Conservation (phyloP, 2,113 vertebrate genomes). For the Podarcis cretensis region DNA sequence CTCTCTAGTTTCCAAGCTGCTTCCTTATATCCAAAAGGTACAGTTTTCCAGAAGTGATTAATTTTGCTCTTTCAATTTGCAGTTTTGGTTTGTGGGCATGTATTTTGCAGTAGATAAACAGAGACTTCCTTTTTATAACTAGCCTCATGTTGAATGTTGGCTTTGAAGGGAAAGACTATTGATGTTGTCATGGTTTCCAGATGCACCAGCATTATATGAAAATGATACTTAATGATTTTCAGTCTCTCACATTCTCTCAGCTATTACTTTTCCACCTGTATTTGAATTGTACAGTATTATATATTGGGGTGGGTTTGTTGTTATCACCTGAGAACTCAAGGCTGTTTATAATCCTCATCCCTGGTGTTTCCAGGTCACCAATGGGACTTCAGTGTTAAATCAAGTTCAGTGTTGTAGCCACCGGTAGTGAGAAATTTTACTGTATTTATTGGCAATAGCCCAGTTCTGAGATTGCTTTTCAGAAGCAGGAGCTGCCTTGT, state of each 20-base stretch:
- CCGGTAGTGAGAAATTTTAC: not conserved
- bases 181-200: not conserved
- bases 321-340: not conserved
- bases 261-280: not conserved
- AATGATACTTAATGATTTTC: not conserved
- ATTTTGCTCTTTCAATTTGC: fast-evolving
- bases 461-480: not conserved
- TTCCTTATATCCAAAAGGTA: conserved; percentile 95
- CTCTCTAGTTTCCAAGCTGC: conserved; percentile 84
- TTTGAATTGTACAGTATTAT: not conserved
- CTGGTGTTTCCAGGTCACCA: not conserved
- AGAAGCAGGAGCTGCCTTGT: not conserved
- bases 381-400: not conserved
- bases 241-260: not conserved
- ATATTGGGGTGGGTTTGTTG: not conserved
- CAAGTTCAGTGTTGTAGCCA: not conserved
- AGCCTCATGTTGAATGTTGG: not conserved
- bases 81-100: not conserved
- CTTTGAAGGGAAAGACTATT: too few species aligned
- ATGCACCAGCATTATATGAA: not conserved
- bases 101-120: not conserved
- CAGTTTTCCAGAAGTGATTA: not conserved
- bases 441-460: not conserved
- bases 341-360: not conserved
- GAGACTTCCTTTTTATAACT: not conserved